phyloP scores from a whole-genome alignment of 2,113 vertebrate genomes.

The Paradoxurus hermaphroditus region DNA sequence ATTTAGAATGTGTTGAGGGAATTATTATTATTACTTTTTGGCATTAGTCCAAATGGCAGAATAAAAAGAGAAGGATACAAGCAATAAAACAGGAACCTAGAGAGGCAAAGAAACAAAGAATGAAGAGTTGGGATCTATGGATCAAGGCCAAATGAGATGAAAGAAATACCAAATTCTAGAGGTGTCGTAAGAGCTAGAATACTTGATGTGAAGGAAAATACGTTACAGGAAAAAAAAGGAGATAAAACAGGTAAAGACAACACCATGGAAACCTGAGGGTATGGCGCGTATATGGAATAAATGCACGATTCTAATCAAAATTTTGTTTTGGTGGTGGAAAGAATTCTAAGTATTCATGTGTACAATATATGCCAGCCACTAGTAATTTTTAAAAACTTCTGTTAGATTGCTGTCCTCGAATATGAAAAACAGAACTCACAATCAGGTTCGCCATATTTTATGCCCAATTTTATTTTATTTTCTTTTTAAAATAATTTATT shows the following conservation, averaged over 20 bases:
- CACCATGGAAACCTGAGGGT: background rate
- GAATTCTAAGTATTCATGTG: background rate
- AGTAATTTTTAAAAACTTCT: background rate
- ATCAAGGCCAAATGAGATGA: background rate
- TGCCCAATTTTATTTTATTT: constrained; percentile 16
- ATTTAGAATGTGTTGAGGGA: background rate
- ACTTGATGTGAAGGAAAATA: background rate
- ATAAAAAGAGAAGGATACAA: constrained; percentile 10
- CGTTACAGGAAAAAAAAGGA: background rate
- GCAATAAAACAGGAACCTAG: background rate
- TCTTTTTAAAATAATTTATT: no score
- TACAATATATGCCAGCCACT: background rate
- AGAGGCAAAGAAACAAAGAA: background rate
- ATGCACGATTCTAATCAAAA: background rate
- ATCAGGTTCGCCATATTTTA: background rate
- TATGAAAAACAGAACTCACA: background rate
- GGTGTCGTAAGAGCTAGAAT: background rate
- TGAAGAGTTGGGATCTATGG: background rate
- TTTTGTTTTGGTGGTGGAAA: constrained; percentile 40
- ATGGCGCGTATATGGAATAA: background rate
- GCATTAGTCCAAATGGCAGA: constrained; percentile 7
- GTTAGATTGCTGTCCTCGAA: background rate
- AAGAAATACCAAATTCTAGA: constrained; percentile 6
- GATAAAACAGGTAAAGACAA: background rate
- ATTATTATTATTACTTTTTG: constrained; percentile 2